Conservation (phyloP, 2,888 invertebrate genomes). For the Pandemis heparana region DNA sequence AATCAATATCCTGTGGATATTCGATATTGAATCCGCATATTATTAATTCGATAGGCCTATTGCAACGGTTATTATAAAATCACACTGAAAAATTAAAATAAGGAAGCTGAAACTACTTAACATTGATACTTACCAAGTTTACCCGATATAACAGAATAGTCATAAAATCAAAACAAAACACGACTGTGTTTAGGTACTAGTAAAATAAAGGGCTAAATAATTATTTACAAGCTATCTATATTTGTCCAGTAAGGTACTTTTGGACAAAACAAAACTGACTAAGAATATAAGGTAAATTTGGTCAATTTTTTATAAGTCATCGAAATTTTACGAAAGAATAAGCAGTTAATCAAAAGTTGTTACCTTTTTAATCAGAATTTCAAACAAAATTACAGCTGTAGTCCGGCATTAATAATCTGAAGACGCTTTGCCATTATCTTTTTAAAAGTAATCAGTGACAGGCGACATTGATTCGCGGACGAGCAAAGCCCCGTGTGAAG, state of each 20-base stretch:
- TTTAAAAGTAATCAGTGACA: slow-evolving; percentile 48
- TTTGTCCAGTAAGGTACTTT: no score
- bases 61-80: slow-evolving; percentile 1
- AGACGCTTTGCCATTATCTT: slow-evolving; percentile 34
- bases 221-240: no score
- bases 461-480: slow-evolving; percentile 62
- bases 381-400: background rate
- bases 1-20: slow-evolving; percentile 36
- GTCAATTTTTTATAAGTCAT: no score
- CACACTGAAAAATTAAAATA: background rate
- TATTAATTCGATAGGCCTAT: slow-evolving; percentile 13
- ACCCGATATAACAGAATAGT: background rate
- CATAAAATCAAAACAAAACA: no score
- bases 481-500: slow-evolving; percentile 75
- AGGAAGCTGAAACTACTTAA: background rate
- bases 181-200: no score
- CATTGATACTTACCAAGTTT: background rate
- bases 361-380: background rate
- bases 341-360: no score
- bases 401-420: slow-evolving; percentile 4
- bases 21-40: slow-evolving; percentile 35
- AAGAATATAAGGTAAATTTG: no score
- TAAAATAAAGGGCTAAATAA: no score
- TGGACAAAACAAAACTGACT: no score
- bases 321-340: no score